Percentiles rank a stretch among this genome's conserved stretches.
These are phyloP conservation scores for Otus sunia DNA, from an alignment of 2,113 vertebrate species.

Conservation along the genomic window DNA sequence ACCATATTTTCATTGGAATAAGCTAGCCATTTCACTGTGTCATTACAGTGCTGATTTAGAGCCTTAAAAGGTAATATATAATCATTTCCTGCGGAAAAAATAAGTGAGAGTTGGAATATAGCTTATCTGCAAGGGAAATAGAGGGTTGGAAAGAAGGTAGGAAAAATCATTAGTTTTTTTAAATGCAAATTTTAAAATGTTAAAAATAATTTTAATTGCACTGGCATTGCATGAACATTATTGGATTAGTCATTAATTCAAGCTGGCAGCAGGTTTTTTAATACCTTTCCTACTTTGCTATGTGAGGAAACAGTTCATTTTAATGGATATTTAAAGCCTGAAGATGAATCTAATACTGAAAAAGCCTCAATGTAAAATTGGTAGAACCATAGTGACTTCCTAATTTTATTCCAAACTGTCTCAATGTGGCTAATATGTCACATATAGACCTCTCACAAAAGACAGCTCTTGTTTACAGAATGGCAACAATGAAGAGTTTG, in stretches of 20 bases:
- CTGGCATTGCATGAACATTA: background rate
- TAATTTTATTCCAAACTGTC: background rate
- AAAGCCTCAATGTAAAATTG: background rate
- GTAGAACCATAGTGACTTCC: background rate
- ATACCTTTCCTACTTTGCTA: background rate
- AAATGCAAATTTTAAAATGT: background rate
- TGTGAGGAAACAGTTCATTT: background rate
- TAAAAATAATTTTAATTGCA: constrained; percentile 33
- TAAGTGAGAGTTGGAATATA: background rate
- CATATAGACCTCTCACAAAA: background rate
- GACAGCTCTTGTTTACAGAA: background rate
- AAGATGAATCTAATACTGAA: background rate
- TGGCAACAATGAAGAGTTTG: background rate
- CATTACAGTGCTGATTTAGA: constrained; percentile 7
- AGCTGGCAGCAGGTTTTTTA: background rate
- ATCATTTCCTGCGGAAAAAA: background rate
- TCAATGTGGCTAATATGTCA: rapidly evolving
- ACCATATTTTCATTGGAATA: background rate
- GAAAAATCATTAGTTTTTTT: background rate
- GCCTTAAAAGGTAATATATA: background rate
- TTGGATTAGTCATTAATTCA: constrained; percentile 23
- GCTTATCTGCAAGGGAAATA: background rate
- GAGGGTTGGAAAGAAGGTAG: background rate
- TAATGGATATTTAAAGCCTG: background rate
- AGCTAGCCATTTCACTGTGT: background rate